Evolutionary conservation across 2,888 invertebrate species (phyloP).

Genomic region (Cephalotes varians): DNA sequence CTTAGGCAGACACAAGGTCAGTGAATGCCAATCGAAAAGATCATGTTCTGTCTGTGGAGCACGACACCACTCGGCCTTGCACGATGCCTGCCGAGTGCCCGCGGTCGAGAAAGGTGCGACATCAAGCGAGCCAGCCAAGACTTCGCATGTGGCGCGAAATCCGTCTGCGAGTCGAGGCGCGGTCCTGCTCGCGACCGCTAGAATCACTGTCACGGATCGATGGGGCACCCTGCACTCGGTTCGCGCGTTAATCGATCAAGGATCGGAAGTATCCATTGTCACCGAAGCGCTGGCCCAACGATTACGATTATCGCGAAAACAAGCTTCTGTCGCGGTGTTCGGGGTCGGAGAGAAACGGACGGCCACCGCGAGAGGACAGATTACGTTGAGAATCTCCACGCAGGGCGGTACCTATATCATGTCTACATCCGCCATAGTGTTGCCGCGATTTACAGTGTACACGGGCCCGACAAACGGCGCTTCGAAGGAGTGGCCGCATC

Average conservation of each 20-base stretch:
- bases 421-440: neutral
- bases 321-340: neutral
- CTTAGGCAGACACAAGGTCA: neutral
- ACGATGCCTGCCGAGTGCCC: neutral
- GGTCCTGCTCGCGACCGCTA: neutral
- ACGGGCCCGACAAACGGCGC: neutral
- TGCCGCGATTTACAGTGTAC: neutral
- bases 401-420: no score
- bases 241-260: neutral
- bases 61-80: neutral
- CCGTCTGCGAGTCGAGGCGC: no score
- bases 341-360: neutral
- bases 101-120: neutral
- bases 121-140: no score
- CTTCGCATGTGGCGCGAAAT: no score
- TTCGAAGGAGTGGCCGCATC: neutral
- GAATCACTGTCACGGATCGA: neutral
- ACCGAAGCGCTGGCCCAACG: neutral
- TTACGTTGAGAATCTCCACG: no score
- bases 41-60: neutral
- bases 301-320: neutral
- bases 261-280: neutral
- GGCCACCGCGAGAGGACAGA: neutral
- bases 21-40: neutral
- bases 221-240: neutral